Base-by-base conservation (phyloP, 2,797 vertebrate species). In the Ispidina picta region DNA sequence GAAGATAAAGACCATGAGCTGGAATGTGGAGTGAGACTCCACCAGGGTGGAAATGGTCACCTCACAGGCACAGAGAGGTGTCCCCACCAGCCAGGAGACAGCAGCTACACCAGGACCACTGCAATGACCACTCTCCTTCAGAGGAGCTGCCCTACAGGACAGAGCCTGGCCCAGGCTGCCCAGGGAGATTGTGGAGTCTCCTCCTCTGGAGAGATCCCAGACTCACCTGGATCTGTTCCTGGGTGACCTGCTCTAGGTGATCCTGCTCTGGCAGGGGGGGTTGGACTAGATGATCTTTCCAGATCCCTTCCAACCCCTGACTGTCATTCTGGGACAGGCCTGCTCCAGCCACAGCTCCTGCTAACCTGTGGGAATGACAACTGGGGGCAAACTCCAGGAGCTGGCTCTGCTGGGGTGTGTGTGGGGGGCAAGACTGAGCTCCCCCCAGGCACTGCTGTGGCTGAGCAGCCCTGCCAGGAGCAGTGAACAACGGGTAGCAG, bases 91-190 rank as follows among this genome's bases (percentile, higher is more conserved):
- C 39, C 64, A 78, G 46, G 19, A 72, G 46, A 56, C 59, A 39
- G 55, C 5, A 23, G 58, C 15, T 48, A 18, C 11, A 51, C 35
- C 56, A 35, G 48, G 22, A 69, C 15, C 48, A 15, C 20, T 7
- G 23, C 35, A 35, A 6, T n/a, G 35, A 5, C 3, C 9, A 1
- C 35, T 58, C 6, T 5, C 49, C n/a, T 31, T 2, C 0, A 52
- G 43, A 43, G 58, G 15, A 62, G 41, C 0, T 0, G 1, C 49
- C 62, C 46, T 16, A 8, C 1, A 4, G 70, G 70, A 74, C 35
- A 7, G 21, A 68, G 37, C 37, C 37, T 37, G 37, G 37, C 3
- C 13, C 12, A 12, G 37, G 37, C 37, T 37, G 37, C 37, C 37
- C 37, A 37, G 12, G 37, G 37, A 37, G 37, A 12, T 12, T 13